Conservation (phyloP, 2,888 invertebrate genomes). For the Chromoteleia sp. region DNA sequence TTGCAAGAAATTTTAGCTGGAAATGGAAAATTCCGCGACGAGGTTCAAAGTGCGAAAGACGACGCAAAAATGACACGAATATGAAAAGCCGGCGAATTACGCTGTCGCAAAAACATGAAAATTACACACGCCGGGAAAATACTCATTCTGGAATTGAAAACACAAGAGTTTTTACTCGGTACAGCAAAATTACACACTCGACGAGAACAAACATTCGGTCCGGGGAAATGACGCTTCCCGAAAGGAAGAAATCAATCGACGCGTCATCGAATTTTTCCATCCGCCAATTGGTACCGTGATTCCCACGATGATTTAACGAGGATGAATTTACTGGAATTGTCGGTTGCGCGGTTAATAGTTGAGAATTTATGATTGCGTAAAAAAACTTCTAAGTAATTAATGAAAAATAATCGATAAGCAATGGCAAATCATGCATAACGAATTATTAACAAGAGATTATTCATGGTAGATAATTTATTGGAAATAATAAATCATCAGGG, state of each 20-base stretch:
- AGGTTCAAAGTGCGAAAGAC: neutral
- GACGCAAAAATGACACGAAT: constrained; percentile 6
- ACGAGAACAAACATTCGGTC: constrained; percentile 29
- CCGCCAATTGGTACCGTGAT: neutral
- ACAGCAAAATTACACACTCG: constrained; percentile 32
- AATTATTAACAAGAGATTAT: too few species aligned
- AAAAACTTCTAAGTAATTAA: too few species aligned
- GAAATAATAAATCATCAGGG: too few species aligned
- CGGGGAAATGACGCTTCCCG: constrained; percentile 30
- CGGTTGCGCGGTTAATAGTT: neutral
- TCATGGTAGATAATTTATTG: too few species aligned
- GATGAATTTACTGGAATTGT: constrained; percentile 5
- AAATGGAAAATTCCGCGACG: constrained; percentile 2
- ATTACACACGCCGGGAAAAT: constrained; percentile 5
- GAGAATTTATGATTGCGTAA: too few species aligned
- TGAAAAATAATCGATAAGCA: too few species aligned
- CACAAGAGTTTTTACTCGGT: constrained; percentile 2
- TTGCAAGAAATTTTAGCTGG: constrained; percentile 5
- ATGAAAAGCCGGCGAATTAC: neutral
- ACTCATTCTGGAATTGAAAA: constrained; percentile 20
- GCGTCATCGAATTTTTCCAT: constrained; percentile 20
- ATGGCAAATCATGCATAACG: too few species aligned
- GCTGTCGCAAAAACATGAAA: neutral
- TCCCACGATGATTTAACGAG: constrained; percentile 13
- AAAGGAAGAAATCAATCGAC: constrained; percentile 44